phyloP scores from a whole-genome alignment of 2,113 vertebrate species.

The Haemorhous mexicanus region DNA sequence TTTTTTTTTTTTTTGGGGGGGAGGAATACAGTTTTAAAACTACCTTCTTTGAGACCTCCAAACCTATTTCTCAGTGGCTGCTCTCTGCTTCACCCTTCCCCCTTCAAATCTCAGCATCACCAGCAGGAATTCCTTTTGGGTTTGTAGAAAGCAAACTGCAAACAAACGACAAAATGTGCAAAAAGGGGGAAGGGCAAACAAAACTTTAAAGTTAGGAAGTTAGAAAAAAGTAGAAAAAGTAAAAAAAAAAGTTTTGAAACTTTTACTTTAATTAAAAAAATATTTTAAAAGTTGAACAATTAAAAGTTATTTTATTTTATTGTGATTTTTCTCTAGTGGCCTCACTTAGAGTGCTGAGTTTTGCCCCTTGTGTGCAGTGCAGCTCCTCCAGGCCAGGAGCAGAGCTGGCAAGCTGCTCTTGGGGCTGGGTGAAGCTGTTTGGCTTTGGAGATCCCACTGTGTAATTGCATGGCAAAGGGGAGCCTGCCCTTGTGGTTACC shows the following conservation, averaged over 20 bases:
- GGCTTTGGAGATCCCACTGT: slow-evolving; percentile 28
- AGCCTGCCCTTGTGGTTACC: slow-evolving; percentile 43
- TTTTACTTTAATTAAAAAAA: neutral
- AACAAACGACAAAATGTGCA: neutral
- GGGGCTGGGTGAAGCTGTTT: slow-evolving; percentile 23
- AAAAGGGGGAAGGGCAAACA: neutral
- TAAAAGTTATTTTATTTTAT: neutral
- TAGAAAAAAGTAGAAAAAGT: neutral
- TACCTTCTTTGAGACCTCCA: neutral
- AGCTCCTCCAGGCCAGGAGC: neutral
- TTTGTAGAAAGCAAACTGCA: neutral
- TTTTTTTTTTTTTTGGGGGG: too few relatives aligned
- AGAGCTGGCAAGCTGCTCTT: neutral
- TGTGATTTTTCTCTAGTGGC: neutral
- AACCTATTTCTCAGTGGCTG: neutral
- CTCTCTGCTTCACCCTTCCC: neutral
- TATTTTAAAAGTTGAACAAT: neutral
- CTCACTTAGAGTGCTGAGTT: neutral
- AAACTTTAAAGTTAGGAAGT: neutral
- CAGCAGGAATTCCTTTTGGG: neutral
- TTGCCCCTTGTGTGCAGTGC: neutral
- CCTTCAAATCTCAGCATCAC: neutral
- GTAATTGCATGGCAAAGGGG: neutral
- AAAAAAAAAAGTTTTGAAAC: neutral
- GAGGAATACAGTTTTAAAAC: neutral